Base-by-base conservation (phyloP, 2,113 vertebrate species). In the Trogon surrucura region DNA sequence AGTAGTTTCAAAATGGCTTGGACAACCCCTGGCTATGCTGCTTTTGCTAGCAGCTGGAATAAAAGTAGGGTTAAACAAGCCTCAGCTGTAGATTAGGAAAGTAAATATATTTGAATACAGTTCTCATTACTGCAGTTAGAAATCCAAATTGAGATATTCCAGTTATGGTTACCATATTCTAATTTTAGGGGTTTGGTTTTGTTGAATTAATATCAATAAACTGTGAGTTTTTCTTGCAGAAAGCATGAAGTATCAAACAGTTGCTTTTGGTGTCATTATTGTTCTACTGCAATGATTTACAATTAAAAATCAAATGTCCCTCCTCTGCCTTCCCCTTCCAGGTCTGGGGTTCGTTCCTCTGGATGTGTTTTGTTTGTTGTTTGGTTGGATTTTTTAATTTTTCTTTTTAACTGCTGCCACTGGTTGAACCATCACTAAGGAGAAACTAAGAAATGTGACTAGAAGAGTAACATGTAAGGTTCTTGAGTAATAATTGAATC, bases 311-410 rank as follows among this genome's bases (percentile, higher is more conserved):
- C 50, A 54, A 54, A 41, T 29, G 14, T 61, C 32, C 16, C 56
- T n/a, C 13, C 27, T 66, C 18, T 12, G 45, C 56, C 56, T 2
- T 12, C 23, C 11, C 3, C 4, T 20, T 71, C 4, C 75, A 25
- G 47, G 18, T 50, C 22, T 75, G 4, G 2, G 8, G 23, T 29
- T 34, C 72, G 11, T 5, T 32, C 4, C 0, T 1, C 29, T 57
- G 41, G 41, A 41, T 30, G 57, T 2, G 0, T 15, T 47, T 36
- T 47, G 30, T 3, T 70, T 19, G 6, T 38, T 27, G 29, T 16
- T 65, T 38, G 51, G 51, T 45, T 26, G 21, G 6, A 7, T 54
- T 56, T 21, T 75, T 60, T 27, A 17, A 23, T 36, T 17, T 57
- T 32, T 36, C 36, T 36, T 41, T 51, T 71, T 19, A 2, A 26